Evolutionary conservation across 2,797 vertebrate genomes (phyloP).

Genomic region (Garrulus glandarius): DNA sequence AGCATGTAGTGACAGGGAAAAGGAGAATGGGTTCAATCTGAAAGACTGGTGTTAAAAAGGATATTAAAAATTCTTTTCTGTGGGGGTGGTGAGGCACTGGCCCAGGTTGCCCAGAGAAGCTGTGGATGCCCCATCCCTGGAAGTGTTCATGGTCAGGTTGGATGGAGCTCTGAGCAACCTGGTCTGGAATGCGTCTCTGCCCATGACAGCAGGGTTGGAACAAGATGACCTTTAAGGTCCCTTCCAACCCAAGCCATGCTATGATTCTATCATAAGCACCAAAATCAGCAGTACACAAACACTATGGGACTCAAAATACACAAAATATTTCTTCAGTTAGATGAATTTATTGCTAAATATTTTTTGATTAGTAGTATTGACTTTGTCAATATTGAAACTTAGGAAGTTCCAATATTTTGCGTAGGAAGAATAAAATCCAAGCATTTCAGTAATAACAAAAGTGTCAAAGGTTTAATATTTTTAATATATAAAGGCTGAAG

Average conservation of each 20-base stretch:
- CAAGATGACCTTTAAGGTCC: neutral
- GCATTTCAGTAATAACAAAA: neutral
- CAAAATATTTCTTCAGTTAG: neutral
- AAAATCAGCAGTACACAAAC: neutral
- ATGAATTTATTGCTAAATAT: neutral
- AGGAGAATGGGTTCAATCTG: neutral
- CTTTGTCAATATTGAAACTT: neutral
- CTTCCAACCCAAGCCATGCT: neutral
- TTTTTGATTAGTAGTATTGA: neutral
- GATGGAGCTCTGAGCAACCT: neutral
- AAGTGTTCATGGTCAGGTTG: neutral
- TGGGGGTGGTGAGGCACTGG: neutral
- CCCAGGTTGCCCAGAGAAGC: neutral
- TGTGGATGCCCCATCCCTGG: neutral
- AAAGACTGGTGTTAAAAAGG: neutral
- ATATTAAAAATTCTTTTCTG: neutral
- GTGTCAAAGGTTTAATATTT: neutral
- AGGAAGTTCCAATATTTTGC: neutral
- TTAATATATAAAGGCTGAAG: neutral
- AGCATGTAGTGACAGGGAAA: too few relatives aligned
- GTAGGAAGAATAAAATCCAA: neutral
- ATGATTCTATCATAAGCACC: neutral
- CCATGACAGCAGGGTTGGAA: neutral
- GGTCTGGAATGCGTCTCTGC: neutral
- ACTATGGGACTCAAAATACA: neutral